These are phyloP conservation scores for Tragelaphus strepsiceros DNA, from an alignment of 2,113 vertebrate species.

Conservation along the genomic window DNA sequence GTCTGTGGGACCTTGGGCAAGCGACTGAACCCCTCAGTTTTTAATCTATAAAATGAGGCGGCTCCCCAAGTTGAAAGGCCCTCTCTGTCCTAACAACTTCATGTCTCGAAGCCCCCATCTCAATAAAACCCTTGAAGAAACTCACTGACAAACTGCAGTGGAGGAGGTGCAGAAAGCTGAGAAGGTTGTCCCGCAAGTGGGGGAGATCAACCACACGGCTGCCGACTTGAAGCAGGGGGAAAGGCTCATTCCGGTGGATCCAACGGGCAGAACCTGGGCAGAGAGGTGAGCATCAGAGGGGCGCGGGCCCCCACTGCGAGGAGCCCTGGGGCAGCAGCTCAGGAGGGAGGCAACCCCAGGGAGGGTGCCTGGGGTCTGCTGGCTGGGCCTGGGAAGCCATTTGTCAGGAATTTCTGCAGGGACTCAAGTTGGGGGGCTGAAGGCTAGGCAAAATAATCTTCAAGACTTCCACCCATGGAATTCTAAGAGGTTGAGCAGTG, in stretches of 20 bases:
- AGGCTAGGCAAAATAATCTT: neutral
- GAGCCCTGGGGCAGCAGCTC: neutral
- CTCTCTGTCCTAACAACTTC: neutral
- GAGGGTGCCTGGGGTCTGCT: neutral
- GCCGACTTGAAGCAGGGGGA: neutral
- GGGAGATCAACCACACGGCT: rapidly evolving
- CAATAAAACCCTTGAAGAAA: neutral
- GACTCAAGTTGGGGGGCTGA: neutral
- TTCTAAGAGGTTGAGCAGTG: neutral
- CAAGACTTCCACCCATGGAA: neutral
- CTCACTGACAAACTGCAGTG: neutral
- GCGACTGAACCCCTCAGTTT: neutral
- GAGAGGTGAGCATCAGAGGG: neutral
- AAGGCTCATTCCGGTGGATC: neutral
- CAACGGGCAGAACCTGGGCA: neutral
- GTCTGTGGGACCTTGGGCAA: neutral
- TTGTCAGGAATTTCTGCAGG: neutral
- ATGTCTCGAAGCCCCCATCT: neutral
- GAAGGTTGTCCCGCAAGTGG: neutral
- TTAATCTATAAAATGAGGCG: neutral
- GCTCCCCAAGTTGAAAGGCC: neutral
- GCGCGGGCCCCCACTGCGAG: rapidly evolving
- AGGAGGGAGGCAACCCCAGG: rapidly evolving
- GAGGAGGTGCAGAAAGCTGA: neutral
- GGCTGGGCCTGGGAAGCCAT: neutral